A percentile compares a stretch with the other conserved stretches of the same genome.
Conservation (phyloP, 2,888 invertebrate species). For the Eupithecia centaureata region DNA sequence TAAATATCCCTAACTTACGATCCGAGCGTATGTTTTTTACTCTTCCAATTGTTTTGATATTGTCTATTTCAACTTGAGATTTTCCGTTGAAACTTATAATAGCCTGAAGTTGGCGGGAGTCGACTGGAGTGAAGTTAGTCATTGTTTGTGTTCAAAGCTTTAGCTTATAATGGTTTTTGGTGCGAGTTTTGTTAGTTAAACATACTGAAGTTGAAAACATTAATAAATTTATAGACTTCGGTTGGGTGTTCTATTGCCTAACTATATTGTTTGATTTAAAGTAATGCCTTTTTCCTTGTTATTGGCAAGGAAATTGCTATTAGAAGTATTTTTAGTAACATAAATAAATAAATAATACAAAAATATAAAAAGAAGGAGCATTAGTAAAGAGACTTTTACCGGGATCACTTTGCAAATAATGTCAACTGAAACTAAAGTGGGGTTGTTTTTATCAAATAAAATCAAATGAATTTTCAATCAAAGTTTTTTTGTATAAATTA, state of each 20-base stretch:
- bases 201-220: not conserved
- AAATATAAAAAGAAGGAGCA: too few species aligned
- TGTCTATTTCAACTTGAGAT: constrained; percentile 22
- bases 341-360: too few species aligned
- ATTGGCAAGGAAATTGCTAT: too few species aligned
- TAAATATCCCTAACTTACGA: constrained; percentile 7
- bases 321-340: too few species aligned
- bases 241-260: not conserved
- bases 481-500: too few species aligned
- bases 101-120: constrained; percentile 16
- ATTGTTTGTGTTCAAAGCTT: constrained; percentile 1
- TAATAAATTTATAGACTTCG: not conserved
- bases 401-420: too few species aligned
- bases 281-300: too few species aligned
- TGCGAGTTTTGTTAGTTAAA: constrained; percentile 7
- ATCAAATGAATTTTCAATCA: too few species aligned
- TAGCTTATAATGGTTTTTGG: constrained; percentile 14
- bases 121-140: constrained; percentile 14
- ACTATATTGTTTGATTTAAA: not conserved
- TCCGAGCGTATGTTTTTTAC: constrained; percentile 11
- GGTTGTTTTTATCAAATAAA: too few species aligned
- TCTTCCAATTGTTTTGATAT: constrained; percentile 18
- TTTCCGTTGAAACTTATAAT: constrained; percentile 20
- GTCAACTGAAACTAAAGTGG: too few species aligned
- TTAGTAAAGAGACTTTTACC: too few species aligned